Evolutionary conservation across 92 coral and sea anemone genomes (phyloP), one percentile per base, ranked within the genome.

Genomic region (Porites divaricata): DNA sequence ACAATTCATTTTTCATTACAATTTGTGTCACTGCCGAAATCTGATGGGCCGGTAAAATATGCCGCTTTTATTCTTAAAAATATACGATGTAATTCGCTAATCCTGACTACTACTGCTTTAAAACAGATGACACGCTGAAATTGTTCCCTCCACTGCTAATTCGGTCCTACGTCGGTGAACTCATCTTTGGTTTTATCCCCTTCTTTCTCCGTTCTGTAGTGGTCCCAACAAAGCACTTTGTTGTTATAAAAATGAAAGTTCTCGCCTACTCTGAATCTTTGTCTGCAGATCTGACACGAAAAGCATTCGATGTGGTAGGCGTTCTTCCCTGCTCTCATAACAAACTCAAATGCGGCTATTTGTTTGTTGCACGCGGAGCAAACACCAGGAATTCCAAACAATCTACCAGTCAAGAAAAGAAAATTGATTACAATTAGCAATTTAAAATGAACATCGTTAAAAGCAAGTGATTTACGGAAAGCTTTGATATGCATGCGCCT

Each of bases 221-320:
- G 93, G 77, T 94, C 93, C 63, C 88, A 88, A 72, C 98, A 94
- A 9, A 94, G 88, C 45, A 94, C 95, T 75, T 92, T 94, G 86
- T 94, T 94, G 98, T 94, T 91, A 74, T 84, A 87, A 75, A 94
- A 94, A 70, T 91, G 91, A 74, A 92, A 94, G 57, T 92, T 86
- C 45, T 94, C 98, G 17, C 98, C 98, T 8, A 94, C 98, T 48
- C 90, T 89, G 28, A 94, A 91, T 83, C 98, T 85, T 75, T 94
- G 92, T n/a, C 94, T 87, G 69, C 98, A 94, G 61, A 86, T 74
- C 73, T 94, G 98, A 54, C 98, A 94, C 14, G 94, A 92, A 67
- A 94, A 94, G 78, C 98, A 94, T 71, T 94, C 98, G 84, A 94
- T 94, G 62, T 94, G 98, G 70, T 94, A 94, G 6, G 95, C 95